Evolutionary conservation across 2,888 invertebrate species (phyloP), one percentile per base, ranked within the genome.

Genomic region (Orchesella flavescens): DNA sequence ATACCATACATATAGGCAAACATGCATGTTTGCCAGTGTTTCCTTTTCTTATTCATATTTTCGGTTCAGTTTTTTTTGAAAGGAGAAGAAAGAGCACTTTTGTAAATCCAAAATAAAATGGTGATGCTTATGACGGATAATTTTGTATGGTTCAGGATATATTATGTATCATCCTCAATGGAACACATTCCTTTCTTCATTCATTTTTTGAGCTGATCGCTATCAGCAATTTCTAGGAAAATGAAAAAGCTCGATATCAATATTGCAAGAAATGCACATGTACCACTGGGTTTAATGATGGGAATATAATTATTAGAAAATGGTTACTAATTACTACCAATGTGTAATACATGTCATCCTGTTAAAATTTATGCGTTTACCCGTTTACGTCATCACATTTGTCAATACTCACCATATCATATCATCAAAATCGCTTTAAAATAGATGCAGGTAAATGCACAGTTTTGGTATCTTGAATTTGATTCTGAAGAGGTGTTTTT

Each of bases 41-140:
- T 49, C 10, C n/a, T 10, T 15, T 49, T 12, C 49, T 49, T 49
- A 49, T n/a, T 49, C 10, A 49, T 49, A 7, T n/a, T 15, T 49
- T 15, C n/a, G 49, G n/a, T 12, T 12, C 12, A 3, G n/a, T 49
- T 12, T 3, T 49, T 49, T 12, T 3, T 49, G 49, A 49, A 49
- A 44, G 44, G 66, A 66, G 66, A 76, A 76, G 66, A 76, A 76
- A 76, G 66, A 66, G 44, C 43, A 57, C 43, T 76, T 76, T 55
- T 66, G 57, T 55, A 66, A 76, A 76, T 76, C 66, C 57, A 34
- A 12, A 34, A 34, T 9, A 44, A 44, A 44, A 49, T 49, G 34
- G 34, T 34, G 34, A 34, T 34, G 34, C 34, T 34, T 34, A 34
- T 34, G 34, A 34, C 34, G 34, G 34, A 34, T 34, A 34, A 49